Conservation (phyloP, 1,140 invertebrate genomes). For the Micrasema minimum region DNA sequence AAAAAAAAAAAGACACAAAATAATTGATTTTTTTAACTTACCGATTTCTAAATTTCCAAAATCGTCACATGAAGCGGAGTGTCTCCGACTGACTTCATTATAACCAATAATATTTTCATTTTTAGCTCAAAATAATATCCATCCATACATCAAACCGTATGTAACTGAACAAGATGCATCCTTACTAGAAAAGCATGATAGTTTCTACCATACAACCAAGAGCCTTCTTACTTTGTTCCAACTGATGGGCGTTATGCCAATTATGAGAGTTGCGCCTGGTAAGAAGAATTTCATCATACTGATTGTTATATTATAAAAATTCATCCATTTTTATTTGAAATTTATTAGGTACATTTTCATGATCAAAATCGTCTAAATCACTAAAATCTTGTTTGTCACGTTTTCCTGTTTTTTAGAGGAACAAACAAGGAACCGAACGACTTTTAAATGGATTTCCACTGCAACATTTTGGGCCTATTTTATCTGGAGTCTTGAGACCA, state of each 20-base stretch:
- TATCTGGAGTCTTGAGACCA: slow-evolving; percentile 67
- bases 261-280: slow-evolving; percentile 70
- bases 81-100: not conserved
- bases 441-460: slow-evolving; percentile 70
- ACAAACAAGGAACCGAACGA: slow-evolving; percentile 64
- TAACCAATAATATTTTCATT: not conserved
- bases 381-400: too few species aligned
- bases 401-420: slow-evolving; percentile 53
- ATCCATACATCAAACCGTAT: slow-evolving; percentile 15
- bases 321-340: not conserved
- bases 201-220: slow-evolving; percentile 74
- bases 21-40: not conserved
- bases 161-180: slow-evolving; percentile 58
- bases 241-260: slow-evolving; percentile 78
- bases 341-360: too few species aligned
- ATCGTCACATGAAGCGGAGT: not conserved
- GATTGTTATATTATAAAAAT: not conserved
- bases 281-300: slow-evolving; percentile 20
- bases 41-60: not conserved
- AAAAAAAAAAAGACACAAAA: not conserved
- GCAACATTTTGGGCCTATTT: slow-evolving; percentile 70
- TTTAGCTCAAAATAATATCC: not conserved
- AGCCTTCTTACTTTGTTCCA: slow-evolving; percentile 74
- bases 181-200: slow-evolving; percentile 70
- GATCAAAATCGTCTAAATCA: not conserved